A percentile compares a stretch with the other conserved stretches of the same genome.
These are phyloP conservation scores for Dryocosmus kuriphilus DNA, from an alignment of 2,888 invertebrate species.

Conservation along the genomic window DNA sequence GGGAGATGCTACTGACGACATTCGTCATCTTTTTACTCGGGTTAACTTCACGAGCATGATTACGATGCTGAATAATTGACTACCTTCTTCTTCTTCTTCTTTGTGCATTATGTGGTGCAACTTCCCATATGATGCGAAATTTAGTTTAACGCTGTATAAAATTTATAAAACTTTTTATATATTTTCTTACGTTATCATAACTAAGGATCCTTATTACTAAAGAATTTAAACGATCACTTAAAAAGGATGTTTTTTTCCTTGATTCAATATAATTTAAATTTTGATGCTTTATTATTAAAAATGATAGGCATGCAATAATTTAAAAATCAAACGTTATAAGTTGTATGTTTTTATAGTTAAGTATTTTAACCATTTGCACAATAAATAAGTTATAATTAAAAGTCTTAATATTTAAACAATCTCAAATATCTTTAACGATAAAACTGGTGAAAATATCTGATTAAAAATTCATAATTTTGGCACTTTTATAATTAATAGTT, in stretches of 20 bases:
- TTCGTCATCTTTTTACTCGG: conserved; percentile 72
- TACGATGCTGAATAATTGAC: conserved; percentile 62
- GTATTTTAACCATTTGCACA: too few species aligned
- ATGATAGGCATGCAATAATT: too few species aligned
- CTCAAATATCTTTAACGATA: too few species aligned
- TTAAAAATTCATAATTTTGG: too few species aligned
- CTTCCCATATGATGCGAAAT: neutral
- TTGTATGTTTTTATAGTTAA: too few species aligned
- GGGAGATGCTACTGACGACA: conserved; percentile 60
- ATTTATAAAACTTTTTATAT: neutral
- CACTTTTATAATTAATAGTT: too few species aligned
- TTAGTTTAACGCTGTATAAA: neutral
- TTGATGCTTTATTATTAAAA: too few species aligned
- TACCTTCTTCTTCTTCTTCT: conserved; percentile 49
- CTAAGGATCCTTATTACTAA: neutral
- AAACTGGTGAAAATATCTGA: too few species aligned
- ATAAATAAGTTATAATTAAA: too few species aligned
- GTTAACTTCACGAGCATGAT: conserved; percentile 65
- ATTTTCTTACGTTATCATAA: neutral
- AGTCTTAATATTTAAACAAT: too few species aligned
- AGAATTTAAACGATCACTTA: neutral
- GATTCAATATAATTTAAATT: too few species aligned
- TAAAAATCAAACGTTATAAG: too few species aligned
- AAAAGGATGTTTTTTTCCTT: neutral
- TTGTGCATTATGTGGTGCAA: conserved; percentile 41